Conservation (phyloP, 2,797 vertebrate species). For the Smutsia temminckii region DNA sequence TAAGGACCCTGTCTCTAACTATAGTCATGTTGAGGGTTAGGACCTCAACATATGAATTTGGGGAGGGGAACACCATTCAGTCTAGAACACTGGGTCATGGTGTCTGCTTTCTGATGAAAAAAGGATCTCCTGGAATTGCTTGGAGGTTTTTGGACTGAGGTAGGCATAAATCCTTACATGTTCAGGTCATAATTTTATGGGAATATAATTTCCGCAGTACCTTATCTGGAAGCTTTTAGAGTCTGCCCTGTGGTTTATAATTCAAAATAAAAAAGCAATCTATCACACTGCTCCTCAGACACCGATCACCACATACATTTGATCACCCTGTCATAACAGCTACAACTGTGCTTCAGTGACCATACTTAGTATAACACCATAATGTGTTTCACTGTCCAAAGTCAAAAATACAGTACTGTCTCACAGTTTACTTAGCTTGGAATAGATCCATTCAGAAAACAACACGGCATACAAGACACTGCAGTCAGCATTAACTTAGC, state of each 20-base stretch:
- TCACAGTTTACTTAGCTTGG: not conserved
- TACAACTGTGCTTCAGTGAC: not conserved
- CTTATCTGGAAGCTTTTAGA: not conserved
- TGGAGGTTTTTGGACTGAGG: not conserved
- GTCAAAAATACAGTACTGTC: not conserved
- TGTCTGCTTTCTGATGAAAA: not conserved
- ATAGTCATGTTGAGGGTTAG: not conserved
- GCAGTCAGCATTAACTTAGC: not conserved
- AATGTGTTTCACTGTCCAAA: not conserved
- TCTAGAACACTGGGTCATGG: not conserved
- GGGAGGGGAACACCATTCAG: not conserved
- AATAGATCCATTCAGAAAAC: not conserved
- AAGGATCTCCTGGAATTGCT: not conserved
- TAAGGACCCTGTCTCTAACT: not conserved
- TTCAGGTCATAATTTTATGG: not conserved
- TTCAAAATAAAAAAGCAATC: not conserved
- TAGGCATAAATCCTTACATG: not conserved
- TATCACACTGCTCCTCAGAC: not conserved
- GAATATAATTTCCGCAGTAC: not conserved
- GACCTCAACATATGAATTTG: not conserved
- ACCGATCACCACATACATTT: not conserved
- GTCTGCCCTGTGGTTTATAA: not conserved
- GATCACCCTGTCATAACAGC: not conserved
- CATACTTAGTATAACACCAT: not conserved
- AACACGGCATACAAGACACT: constrained; percentile 9